phyloP scores from a whole-genome alignment of 2,113 vertebrate genomes.

The Tupaia tana region DNA sequence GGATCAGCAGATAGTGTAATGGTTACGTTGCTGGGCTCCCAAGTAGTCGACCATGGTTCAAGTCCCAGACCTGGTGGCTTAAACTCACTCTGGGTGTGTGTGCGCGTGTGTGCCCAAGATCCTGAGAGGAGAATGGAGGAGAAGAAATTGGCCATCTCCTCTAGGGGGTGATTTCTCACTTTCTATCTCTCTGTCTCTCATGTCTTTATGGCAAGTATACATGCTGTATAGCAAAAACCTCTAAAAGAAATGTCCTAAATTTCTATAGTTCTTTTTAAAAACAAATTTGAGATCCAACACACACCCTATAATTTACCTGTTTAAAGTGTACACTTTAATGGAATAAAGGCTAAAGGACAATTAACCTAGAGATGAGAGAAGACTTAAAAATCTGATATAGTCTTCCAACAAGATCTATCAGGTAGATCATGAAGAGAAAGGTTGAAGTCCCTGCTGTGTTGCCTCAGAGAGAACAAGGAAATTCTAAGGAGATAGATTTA shows the following conservation, averaged over 20 bases:
- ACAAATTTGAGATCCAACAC: constrained; percentile 4
- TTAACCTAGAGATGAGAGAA: constrained; percentile 3
- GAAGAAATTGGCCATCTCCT: too few relatives aligned
- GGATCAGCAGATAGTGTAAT: too few relatives aligned
- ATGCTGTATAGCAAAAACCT: too few relatives aligned
- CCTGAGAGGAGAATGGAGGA: too few relatives aligned
- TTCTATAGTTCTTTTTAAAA: constrained; percentile 8
- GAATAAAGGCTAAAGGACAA: neutral
- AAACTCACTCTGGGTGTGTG: too few relatives aligned
- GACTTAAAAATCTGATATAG: neutral
- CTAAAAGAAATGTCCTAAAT: neutral
- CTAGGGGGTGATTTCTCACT: too few relatives aligned
- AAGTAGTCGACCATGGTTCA: too few relatives aligned
- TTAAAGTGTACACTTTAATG: neutral
- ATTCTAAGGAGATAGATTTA: neutral
- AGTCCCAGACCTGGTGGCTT: too few relatives aligned
- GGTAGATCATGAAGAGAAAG: neutral
- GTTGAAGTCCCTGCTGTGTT: neutral
- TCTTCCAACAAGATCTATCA: neutral
- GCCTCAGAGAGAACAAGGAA: neutral
- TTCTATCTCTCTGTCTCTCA: too few relatives aligned
- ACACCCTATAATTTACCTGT: neutral
- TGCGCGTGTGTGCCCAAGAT: too few relatives aligned
- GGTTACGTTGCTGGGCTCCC: too few relatives aligned
- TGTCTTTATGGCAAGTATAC: too few relatives aligned